Evolutionary conservation across 2,113 vertebrate species (phyloP).

Genomic region (Nyctibius bracteatus): DNA sequence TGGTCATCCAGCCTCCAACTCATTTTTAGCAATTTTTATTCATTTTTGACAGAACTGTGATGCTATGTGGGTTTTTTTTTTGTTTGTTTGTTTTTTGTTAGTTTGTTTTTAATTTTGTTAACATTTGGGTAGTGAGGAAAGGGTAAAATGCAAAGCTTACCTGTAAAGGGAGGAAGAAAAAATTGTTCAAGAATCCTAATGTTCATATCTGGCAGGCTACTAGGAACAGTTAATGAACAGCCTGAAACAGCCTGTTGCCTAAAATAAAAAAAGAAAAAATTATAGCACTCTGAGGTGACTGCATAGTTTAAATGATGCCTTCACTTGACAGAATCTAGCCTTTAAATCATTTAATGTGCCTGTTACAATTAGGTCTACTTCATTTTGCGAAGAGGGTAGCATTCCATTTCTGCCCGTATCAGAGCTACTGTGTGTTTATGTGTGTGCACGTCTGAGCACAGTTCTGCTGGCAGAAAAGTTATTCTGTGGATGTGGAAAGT

Average conservation of each 20-base stretch:
- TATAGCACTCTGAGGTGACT: neutral
- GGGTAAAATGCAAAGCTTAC: neutral
- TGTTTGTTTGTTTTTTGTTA: neutral
- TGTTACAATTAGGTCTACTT: neutral
- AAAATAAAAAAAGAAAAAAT: neutral
- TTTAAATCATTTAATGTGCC: neutral
- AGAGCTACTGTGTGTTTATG: neutral
- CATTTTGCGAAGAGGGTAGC: neutral
- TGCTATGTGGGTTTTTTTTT: neutral
- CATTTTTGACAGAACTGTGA: neutral
- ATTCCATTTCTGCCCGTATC: neutral
- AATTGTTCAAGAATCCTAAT: neutral
- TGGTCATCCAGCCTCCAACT: neutral
- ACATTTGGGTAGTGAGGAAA: neutral
- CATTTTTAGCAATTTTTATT: neutral
- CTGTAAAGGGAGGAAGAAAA: neutral
- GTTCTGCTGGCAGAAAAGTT: neutral
- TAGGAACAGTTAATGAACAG: neutral
- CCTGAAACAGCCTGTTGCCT: neutral
- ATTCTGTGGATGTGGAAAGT: neutral
- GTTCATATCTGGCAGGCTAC: neutral
- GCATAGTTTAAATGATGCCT: neutral
- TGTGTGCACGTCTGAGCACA: neutral
- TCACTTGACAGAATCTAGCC: neutral
- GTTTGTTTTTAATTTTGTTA: neutral